Base-by-base conservation (phyloP, 2,797 vertebrate genomes). In the Takifugu ocellatus region DNA sequence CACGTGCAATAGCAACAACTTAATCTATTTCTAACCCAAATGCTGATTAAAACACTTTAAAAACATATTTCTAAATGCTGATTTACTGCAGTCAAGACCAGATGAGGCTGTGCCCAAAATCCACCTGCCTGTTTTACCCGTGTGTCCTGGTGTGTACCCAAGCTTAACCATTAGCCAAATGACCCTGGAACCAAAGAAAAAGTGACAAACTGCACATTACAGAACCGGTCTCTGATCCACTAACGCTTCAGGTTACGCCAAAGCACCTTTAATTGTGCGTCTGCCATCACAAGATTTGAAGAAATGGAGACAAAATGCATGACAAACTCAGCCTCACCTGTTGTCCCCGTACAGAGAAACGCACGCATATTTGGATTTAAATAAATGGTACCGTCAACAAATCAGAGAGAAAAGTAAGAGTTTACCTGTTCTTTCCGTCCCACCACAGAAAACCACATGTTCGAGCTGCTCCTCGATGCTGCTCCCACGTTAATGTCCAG, bases 391-490 rank as follows among this genome's bases (percentile, higher is more conserved):
- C 2, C 2, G 2, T n/a, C 5, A n/a, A 1, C 44, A 6, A n/a
- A n/a, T 17, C 17, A 46, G n/a, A 17, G 44, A 21, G 44, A 46
- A 46, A 46, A 46, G 9, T n/a, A 46, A 46, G 5, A 21, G 15
- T n/a, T 84, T 87, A 86, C 80, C 76, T 91, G 76, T 72, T 92
- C 92, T 78, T 73, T 91, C 87, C 87, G 92, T 82, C 96, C 96
- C 77, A 98, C 94, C 79, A 98, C 95, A 68, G 95, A 98, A 91
- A 98, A 94, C 96, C 96, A 97, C 95, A 97, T 90, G 83, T 49
- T 85, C 67, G 46, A 55, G 69, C 61, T 24, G 55, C 71, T 68
- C 5, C 43, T 63, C 46, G 51, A 50, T 47, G 25, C 16, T 2
- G 63, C 56, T 59, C 52, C 61, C 61, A 29, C 61, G 26, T 50